phyloP scores from a whole-genome alignment of 2,797 vertebrate genomes.

The Orientallactaga sibirica region DNA sequence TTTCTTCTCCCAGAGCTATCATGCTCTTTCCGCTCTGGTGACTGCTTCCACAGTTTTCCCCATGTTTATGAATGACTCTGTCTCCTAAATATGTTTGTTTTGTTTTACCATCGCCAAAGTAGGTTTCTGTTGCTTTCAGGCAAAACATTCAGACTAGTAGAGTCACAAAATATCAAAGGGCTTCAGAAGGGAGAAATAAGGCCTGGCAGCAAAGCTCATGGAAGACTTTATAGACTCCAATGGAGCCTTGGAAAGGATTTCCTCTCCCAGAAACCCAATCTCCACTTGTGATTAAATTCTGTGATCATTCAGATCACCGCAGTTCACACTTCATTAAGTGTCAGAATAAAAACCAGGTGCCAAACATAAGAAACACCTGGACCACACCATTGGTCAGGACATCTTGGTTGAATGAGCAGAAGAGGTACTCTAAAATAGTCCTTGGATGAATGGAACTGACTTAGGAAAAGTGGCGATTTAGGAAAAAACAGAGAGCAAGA shows the following conservation, averaged over 20 bases:
- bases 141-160: not conserved
- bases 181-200: not conserved
- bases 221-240: not conserved
- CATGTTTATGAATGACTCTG: not conserved
- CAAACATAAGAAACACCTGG: not conserved
- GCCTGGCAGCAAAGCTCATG: not conserved
- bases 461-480: not conserved
- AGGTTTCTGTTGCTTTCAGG: not conserved
- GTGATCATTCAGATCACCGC: not conserved
- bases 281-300: conserved; percentile 26
- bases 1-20: not conserved
- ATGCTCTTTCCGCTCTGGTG: not conserved
- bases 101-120: not conserved
- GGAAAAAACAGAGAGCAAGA: not conserved
- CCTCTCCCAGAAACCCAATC: not conserved
- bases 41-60: not conserved
- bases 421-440: not conserved
- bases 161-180: not conserved
- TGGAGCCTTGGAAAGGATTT: not conserved
- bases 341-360: not conserved
- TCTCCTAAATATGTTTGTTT: not conserved
- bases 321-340: not conserved
- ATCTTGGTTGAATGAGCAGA: not conserved
- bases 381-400: not conserved
- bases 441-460: not conserved